Conservation (phyloP, 2,797 vertebrate genomes). For the Centroberyx gerrardi region DNA sequence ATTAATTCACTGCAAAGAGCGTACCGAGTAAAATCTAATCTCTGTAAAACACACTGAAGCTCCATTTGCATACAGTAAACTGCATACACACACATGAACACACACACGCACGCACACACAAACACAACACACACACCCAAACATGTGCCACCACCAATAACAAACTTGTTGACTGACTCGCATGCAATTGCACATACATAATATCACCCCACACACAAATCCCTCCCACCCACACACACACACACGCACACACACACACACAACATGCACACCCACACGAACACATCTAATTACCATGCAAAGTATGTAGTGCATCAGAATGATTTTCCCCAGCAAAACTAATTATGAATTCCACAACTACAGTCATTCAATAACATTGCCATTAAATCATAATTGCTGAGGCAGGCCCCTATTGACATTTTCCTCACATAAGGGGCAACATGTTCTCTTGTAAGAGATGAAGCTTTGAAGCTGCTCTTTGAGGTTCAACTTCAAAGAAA, state of each 20-base stretch:
- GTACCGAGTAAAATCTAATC: constrained; percentile 16
- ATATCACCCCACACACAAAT: background rate
- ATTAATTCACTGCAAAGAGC: constrained; percentile 32
- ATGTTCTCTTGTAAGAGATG: constrained; percentile 59
- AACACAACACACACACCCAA: background rate
- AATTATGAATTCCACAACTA: constrained; percentile 78
- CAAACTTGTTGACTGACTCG: background rate
- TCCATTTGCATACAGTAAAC: constrained; percentile 21
- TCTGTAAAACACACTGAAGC: constrained; percentile 22
- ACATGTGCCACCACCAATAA: background rate
- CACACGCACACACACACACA: background rate
- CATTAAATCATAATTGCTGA: constrained; percentile 74
- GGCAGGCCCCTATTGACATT: constrained; percentile 77
- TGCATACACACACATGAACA: background rate
- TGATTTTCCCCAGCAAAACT: constrained; percentile 73
- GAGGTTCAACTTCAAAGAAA: constrained; percentile 79
- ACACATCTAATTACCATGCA: constrained; percentile 61
- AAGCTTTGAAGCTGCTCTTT: constrained; percentile 82
- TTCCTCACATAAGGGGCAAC: constrained; percentile 77
- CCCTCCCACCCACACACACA: background rate
- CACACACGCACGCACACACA: background rate
- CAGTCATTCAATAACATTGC: constrained; percentile 73
- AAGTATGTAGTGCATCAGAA: constrained; percentile 50
- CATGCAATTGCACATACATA: background rate
- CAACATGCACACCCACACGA: constrained; percentile 14